Conservation (phyloP, 2,113 vertebrate species). For the Anoplopoma fimbria region DNA sequence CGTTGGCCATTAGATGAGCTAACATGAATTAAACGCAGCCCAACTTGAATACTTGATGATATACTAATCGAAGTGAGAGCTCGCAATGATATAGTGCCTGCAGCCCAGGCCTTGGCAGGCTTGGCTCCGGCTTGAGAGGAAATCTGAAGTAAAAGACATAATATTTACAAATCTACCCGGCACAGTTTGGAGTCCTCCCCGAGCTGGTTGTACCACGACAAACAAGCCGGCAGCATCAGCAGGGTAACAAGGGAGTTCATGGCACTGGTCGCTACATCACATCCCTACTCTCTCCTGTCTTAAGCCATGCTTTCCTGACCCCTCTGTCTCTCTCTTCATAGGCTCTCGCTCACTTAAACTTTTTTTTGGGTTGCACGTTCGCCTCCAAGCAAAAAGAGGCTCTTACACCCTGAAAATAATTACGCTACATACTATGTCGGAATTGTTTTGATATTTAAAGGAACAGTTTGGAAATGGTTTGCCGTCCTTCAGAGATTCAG, state of each 20-base stretch:
- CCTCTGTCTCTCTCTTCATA: conserved; percentile 6
- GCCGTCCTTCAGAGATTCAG: not conserved
- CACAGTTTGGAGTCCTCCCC: conserved; percentile 42
- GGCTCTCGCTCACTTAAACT: not conserved
- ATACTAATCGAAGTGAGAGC: conserved; percentile 75
- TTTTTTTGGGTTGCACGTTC: not conserved
- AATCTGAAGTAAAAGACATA: conserved; percentile 62
- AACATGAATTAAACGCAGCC: conserved; percentile 90
- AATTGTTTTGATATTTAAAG: not conserved
- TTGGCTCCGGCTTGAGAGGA: conserved; percentile 54
- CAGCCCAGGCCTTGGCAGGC: conserved; percentile 16
- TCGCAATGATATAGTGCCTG: conserved; percentile 29
- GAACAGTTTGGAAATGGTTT: not conserved
- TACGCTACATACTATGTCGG: not conserved
- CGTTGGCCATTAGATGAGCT: conserved; percentile 89
- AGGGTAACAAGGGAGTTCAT: conserved; percentile 6
- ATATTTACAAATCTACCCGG: conserved; percentile 71
- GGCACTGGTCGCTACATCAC: conserved; percentile 13
- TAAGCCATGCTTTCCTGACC: not conserved
- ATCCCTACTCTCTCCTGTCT: conserved; percentile 6
- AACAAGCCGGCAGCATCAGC: not conserved
- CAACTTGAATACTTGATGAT: conserved; percentile 92
- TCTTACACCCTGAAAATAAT: not conserved
- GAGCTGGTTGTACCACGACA: conserved; percentile 1
- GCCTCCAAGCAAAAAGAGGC: not conserved